Evolutionary conservation across 2,113 vertebrate species (phyloP), one percentile per base, ranked within the genome.

Genomic region (Pseudorectes ferrugineus): DNA sequence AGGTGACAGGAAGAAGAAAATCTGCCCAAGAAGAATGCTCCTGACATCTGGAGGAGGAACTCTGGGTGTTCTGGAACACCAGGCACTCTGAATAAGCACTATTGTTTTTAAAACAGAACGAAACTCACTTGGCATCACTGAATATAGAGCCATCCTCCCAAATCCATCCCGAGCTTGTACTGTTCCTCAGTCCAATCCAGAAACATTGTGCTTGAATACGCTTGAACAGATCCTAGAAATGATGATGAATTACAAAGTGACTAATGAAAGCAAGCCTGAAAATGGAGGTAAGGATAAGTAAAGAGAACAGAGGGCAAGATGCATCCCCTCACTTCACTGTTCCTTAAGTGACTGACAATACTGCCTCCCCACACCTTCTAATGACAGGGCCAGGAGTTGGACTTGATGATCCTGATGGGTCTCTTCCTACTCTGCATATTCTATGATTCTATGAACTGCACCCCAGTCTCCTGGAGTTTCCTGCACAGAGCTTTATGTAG

Each of bases 161-260:
- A 73, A 82, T 82, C 94, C 94, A 96, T 19, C 14, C 88, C 70
- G 71, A 85, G 35, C 10, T 42, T 70, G 63, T 74, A 24, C 29
- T 85, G 59, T 90, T 94, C 54, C 51, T 94, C 88, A 97, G 51
- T 46, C 95, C 96, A 92, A 93, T 66, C 94, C 95, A 97, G 72
- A 83, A 93, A 61, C 6, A 18, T 7, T 3, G 17, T 66, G 14
- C 2, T 36, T 46, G 33, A 61, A 95, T 66, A 38, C 6, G 14
- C 67, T 83, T 92, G 85, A 97, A 95, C 38, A 95, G 46, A 42
- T 93, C 78, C 96, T 95, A 88, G 71, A 96, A 96, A 76, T 23
- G 4, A 33, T 73, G 46, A 79, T 14, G 13, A 88, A 92, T 90
- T 63, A 75, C n/a, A 72, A 84, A 89, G 11, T 51, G 33, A 93